Evolutionary conservation across 2,888 invertebrate species (phyloP).

Genomic region (Yponomeuta plumbellus): DNA sequence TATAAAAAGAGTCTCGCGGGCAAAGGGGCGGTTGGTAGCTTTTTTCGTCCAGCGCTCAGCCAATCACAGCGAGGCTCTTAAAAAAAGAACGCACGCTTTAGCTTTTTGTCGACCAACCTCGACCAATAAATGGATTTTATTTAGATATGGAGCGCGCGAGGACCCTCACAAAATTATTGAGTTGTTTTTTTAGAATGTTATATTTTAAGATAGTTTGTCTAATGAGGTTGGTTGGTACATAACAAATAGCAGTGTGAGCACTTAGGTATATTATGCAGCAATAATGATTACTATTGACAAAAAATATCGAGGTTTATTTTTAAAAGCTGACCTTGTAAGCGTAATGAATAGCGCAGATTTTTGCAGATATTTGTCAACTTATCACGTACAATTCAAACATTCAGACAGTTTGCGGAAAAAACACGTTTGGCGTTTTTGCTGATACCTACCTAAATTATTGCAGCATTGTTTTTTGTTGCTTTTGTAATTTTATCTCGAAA

Average conservation of each 20-base stretch:
- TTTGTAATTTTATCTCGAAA: background rate
- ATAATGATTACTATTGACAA: no score
- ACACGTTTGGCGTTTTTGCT: background rate
- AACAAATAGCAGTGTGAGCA: no score
- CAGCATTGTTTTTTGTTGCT: background rate
- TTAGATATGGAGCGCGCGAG: background rate
- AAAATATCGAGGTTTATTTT: no score
- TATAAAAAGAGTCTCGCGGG: conserved; percentile 31
- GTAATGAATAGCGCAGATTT: background rate
- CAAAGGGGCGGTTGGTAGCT: conserved; percentile 46
- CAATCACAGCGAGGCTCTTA: conserved; percentile 51
- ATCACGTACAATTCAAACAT: background rate
- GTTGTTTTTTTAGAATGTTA: background rate
- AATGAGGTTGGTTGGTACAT: no score
- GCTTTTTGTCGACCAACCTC: conserved; percentile 20
- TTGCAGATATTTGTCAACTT: background rate
- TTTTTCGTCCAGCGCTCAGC: conserved; percentile 48
- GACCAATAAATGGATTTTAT: conserved; percentile 20
- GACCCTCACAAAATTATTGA: background rate
- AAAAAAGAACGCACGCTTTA: conserved; percentile 43
- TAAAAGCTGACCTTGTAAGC: no score
- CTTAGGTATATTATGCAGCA: no score
- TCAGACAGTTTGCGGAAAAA: background rate
- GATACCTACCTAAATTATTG: background rate
- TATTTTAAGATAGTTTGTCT: no score